Conservation (phyloP, 1,140 invertebrate species). For the Brachionus rotundiformis region DNA sequence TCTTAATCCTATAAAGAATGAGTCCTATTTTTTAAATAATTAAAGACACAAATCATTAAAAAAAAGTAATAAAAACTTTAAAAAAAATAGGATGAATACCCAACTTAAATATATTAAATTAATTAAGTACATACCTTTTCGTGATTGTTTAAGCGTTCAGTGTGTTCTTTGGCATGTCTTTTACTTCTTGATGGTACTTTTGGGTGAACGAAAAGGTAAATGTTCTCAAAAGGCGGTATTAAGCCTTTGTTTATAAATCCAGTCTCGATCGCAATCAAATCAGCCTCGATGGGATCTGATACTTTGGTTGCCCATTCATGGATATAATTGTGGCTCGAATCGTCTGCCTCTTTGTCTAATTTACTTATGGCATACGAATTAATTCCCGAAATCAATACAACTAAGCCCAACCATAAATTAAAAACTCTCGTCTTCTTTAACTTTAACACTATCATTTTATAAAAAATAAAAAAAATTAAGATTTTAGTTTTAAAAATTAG, state of each 20-base stretch:
- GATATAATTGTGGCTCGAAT: not conserved
- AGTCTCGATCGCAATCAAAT: conserved; percentile 43
- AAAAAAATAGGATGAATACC: not conserved
- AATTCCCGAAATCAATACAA: not conserved
- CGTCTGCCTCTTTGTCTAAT: not conserved
- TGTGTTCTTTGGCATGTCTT: conserved; percentile 25
- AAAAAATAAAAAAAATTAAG: conserved; percentile 16
- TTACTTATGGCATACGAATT: conserved; percentile 10
- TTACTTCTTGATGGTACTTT: conserved; percentile 14
- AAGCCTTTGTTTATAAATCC: conserved; percentile 39
- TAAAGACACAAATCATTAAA: not conserved
- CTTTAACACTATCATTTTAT: conserved; percentile 44
- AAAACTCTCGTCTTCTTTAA: not conserved
- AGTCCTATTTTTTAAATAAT: not conserved
- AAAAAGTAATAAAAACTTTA: not conserved
- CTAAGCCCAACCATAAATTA: not conserved
- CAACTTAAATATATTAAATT: too few relatives aligned
- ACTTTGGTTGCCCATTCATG: conserved; percentile 46
- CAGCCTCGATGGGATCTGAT: conserved; percentile 43
- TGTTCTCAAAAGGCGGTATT: conserved; percentile 42
- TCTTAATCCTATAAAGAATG: not conserved
- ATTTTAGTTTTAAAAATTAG: not conserved
- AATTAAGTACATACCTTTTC: conserved; percentile 35
- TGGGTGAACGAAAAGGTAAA: conserved; percentile 36
- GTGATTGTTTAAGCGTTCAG: conserved; percentile 38